phyloP scores from a whole-genome alignment of 2,888 invertebrate genomes.

The Limnephilus marmoratus region DNA sequence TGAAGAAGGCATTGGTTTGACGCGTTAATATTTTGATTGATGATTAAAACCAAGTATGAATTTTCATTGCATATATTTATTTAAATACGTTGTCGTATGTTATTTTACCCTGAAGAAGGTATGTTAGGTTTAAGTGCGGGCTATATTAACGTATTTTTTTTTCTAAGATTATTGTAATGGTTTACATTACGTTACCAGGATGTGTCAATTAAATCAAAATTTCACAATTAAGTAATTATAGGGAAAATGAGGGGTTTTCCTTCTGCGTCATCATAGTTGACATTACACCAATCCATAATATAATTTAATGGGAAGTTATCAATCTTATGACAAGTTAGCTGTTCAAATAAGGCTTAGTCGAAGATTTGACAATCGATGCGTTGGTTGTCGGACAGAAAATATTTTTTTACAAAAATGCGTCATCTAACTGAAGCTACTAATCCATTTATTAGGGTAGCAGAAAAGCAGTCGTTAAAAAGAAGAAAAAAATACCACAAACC shows the following conservation, averaged over 20 bases:
- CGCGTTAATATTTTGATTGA: too few species aligned
- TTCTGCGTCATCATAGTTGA: background rate
- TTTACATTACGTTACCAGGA: background rate
- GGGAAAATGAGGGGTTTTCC: too few species aligned
- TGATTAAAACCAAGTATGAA: too few species aligned
- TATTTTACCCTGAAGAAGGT: too few species aligned
- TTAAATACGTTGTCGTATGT: too few species aligned
- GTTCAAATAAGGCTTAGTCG: background rate
- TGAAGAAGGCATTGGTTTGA: too few species aligned
- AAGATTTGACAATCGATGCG: background rate
- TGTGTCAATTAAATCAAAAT: too few species aligned
- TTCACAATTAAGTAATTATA: too few species aligned
- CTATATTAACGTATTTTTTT: background rate
- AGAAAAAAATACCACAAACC: constrained; percentile 18
- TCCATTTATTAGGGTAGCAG: constrained; percentile 27
- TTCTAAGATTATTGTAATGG: background rate
- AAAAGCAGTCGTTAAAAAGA: background rate
- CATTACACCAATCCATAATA: background rate
- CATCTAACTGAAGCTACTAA: background rate
- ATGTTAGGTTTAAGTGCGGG: background rate
- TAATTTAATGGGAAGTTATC: background rate
- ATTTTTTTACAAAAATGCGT: background rate
- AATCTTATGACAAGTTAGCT: background rate
- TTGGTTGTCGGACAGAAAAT: background rate
- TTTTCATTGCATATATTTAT: too few species aligned